Evolutionary conservation across 2,113 vertebrate species (phyloP), one percentile per base, ranked within the genome.

Genomic region (Arothron firmamentum): DNA sequence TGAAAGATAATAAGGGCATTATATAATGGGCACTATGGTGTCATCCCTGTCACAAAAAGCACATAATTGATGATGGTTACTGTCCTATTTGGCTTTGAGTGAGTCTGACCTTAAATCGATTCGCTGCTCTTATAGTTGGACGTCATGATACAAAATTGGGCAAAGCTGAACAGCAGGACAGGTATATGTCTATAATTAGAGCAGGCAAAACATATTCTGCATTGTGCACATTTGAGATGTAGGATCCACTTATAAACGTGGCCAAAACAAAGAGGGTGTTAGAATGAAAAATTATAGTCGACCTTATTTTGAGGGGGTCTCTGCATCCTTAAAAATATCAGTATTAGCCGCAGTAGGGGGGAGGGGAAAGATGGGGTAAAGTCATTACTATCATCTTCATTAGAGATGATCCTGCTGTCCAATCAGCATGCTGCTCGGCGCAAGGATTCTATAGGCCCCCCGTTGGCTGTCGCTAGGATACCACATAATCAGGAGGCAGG

Each of bases 401-500:
- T 90, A 90, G 86, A 71, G 83, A 67, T 77, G 56, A 75, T 79
- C 71, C 79, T 47, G 67, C 68, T 55, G 82, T 72, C 90, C 87
- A 90, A 91, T 90, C 83, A 74, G 75, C 66, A 52, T 3, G 55
- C 72, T 9, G 65, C 81, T 78, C 59, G 56, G 76, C 69, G 72
- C 60, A 64, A 81, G 83, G 81, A 88, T 88, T 88, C 83, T 85
- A 55, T 58, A 78, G 83, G 79, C 84, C 62, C 78, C 85, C 78
- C 61, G 79, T 91, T 92, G 91, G 90, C 85, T 90, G 89, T 92
- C 79, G 89, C 90, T 91, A 91, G 87, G 88, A 87, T 85, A 92
- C 90, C 87, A 88, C 82, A 89, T 90, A 90, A 89, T 90, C 81
- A 89, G 85, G 88, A 89, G 88, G 87, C 84, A 77, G 86, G 76